phyloP scores from a whole-genome alignment of 1,140 invertebrate genomes.

The Bombus fervidus region DNA sequence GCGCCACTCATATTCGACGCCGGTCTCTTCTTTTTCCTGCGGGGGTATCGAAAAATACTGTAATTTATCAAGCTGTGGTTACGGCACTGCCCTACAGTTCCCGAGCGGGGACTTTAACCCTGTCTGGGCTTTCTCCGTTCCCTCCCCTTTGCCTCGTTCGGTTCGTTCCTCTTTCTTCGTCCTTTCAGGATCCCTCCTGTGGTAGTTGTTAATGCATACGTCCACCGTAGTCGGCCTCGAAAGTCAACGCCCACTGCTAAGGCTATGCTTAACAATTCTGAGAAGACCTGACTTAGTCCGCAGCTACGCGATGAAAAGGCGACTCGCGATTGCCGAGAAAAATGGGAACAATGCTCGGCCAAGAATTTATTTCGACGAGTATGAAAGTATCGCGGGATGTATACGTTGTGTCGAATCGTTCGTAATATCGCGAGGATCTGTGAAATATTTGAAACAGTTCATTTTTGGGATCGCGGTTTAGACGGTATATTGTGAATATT shows the following conservation, averaged over 20 bases:
- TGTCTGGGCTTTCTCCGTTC: constrained; percentile 17
- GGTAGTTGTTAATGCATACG: constrained; percentile 51
- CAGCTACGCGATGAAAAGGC: constrained; percentile 44
- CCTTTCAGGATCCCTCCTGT: constrained; percentile 33
- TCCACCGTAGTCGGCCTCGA: constrained; percentile 39
- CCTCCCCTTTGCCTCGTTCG: too few relatives aligned
- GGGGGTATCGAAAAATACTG: constrained; percentile 58
- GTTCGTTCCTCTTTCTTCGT: constrained; percentile 33
- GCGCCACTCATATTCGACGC: constrained; percentile 48
- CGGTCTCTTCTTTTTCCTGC: constrained; percentile 27
- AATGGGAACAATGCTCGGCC: constrained; percentile 6
- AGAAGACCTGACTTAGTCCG: constrained; percentile 29
- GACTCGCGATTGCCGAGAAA: constrained; percentile 33
- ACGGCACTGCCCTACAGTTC: constrained; percentile 40
- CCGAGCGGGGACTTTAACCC: constrained; percentile 50
- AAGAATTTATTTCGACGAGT: neutral
- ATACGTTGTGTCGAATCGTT: too few relatives aligned
- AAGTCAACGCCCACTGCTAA: constrained; percentile 53
- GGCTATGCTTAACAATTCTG: constrained; percentile 46
- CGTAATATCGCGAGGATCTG: too few relatives aligned
- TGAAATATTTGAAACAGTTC: too few relatives aligned
- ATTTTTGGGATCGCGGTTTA: too few relatives aligned
- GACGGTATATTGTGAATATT: too few relatives aligned
- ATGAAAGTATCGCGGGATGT: neutral
- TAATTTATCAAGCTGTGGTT: constrained; percentile 61